phyloP scores from a whole-genome alignment of 1,140 invertebrate species.

The Bombyx mori region DNA sequence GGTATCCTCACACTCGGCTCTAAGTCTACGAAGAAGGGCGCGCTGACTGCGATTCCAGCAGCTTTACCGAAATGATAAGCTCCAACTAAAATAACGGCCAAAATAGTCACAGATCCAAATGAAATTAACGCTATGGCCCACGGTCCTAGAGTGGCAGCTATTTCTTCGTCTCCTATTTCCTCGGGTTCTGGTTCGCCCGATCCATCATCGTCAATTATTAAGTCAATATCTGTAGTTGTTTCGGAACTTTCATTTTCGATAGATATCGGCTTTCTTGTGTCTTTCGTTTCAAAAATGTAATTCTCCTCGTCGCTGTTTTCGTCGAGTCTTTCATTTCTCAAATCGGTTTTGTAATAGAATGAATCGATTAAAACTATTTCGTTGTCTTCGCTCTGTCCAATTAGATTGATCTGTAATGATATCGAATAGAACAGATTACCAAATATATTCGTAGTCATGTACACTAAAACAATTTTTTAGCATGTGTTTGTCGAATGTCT shows the following conservation, averaged over 20 bases:
- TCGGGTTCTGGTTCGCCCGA: too few relatives aligned
- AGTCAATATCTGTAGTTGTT: neutral
- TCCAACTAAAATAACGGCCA: conserved; percentile 14
- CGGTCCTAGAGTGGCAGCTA: conserved; percentile 2
- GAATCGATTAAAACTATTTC: conserved; percentile 23
- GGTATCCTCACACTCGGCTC: conserved; percentile 25
- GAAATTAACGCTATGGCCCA: conserved; percentile 27
- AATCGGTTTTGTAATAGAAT: conserved; percentile 6
- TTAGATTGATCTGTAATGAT: conserved; percentile 4
- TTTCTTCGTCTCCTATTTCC: too few relatives aligned
- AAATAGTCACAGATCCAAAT: conserved; percentile 12
- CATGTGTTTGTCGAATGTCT: too few relatives aligned
- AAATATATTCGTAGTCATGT: too few relatives aligned
- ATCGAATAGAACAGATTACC: neutral
- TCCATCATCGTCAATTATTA: neutral
- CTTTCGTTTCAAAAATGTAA: too few relatives aligned
- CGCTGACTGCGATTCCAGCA: conserved; percentile 5
- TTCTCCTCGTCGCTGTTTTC: neutral
- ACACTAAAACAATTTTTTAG: too few relatives aligned
- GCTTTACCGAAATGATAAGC: conserved; percentile 29
- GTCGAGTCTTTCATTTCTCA: neutral
- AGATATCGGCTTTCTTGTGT: too few relatives aligned
- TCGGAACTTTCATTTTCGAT: neutral
- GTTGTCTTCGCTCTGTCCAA: conserved; percentile 5
- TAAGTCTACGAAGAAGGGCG: conserved; percentile 10